Evolutionary conservation across 2,797 vertebrate species (phyloP).

Genomic region (Acrossocheilus fasciatus): DNA sequence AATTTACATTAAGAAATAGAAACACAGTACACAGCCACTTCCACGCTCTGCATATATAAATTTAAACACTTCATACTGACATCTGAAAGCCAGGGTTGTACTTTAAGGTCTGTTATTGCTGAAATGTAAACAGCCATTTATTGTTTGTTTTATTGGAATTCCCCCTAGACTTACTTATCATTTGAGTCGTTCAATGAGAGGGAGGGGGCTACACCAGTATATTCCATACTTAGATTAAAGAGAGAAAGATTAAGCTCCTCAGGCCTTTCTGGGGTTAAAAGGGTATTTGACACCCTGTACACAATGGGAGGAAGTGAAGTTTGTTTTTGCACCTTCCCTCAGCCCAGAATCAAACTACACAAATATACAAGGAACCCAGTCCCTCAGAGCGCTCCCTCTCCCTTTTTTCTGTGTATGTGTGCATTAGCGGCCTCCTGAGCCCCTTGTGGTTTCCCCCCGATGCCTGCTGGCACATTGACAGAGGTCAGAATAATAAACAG

Average conservation of each 20-base stretch:
- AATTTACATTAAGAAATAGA: too few species aligned
- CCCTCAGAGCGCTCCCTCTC: conserved; percentile 38
- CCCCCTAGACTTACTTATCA: too few species aligned
- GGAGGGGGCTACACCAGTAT: not conserved
- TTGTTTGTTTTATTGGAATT: too few species aligned
- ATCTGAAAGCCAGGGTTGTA: too few species aligned
- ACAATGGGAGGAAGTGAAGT: conserved; percentile 46
- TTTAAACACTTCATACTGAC: too few species aligned
- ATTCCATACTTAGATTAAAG: conserved; percentile 15
- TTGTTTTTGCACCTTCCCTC: conserved; percentile 39
- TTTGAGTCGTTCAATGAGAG: not conserved
- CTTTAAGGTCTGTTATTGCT: too few species aligned
- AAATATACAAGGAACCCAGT: conserved; percentile 34
- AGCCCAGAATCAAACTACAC: conserved; percentile 26
- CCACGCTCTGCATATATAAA: too few species aligned
- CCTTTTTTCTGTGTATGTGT: conserved; percentile 16
- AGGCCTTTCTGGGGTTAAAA: conserved; percentile 59
- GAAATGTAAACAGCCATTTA: too few species aligned
- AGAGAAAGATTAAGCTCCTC: conserved; percentile 10
- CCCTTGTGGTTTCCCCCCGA: conserved; percentile 26
- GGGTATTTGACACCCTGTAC: conserved; percentile 38
- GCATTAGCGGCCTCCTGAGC: conserved; percentile 7
- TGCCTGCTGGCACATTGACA: conserved; percentile 43
- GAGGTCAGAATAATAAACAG: conserved; percentile 81
- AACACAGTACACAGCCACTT: too few species aligned